Conservation (phyloP, 2,113 vertebrate genomes). For the Otocyon megalotis region DNA sequence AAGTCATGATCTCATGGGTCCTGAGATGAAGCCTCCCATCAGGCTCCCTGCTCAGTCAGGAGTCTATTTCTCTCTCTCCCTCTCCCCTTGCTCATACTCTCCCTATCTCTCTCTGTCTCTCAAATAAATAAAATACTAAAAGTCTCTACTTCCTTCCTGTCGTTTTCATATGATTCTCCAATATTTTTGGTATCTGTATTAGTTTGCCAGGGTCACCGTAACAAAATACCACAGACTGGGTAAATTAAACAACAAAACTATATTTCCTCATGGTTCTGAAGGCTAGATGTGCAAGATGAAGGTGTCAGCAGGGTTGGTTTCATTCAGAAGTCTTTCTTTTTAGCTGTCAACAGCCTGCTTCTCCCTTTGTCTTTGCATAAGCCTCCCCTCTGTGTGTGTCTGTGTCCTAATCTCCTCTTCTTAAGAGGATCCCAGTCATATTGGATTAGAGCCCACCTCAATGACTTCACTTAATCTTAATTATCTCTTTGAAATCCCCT, state of each 20-base stretch:
- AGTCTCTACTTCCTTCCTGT: not conserved
- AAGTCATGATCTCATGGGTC: not conserved
- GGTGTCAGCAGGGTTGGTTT: not conserved
- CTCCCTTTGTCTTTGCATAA: not conserved
- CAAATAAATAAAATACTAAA: not conserved
- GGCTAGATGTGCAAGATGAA: not conserved
- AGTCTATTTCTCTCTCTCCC: not conserved
- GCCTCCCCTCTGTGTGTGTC: not conserved
- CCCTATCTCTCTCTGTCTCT: not conserved
- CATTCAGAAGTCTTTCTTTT: not conserved
- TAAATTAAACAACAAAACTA: not conserved
- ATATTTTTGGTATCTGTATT: not conserved
- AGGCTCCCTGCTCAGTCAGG: not conserved
- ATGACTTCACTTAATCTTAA: not conserved
- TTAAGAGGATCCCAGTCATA: not conserved
- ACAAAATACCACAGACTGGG: not conserved
- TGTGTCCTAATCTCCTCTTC: not conserved
- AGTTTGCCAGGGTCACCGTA: not conserved
- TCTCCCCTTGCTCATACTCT: not conserved
- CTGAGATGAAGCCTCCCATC: not conserved
- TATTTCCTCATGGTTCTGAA: not conserved
- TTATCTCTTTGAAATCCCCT: not conserved
- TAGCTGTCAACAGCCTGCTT: not conserved
- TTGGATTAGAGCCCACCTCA: not conserved
- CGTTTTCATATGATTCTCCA: not conserved